Evolutionary conservation across 2,797 vertebrate species (phyloP), one percentile per base, ranked within the genome.

Genomic region (Ibycter americanus): DNA sequence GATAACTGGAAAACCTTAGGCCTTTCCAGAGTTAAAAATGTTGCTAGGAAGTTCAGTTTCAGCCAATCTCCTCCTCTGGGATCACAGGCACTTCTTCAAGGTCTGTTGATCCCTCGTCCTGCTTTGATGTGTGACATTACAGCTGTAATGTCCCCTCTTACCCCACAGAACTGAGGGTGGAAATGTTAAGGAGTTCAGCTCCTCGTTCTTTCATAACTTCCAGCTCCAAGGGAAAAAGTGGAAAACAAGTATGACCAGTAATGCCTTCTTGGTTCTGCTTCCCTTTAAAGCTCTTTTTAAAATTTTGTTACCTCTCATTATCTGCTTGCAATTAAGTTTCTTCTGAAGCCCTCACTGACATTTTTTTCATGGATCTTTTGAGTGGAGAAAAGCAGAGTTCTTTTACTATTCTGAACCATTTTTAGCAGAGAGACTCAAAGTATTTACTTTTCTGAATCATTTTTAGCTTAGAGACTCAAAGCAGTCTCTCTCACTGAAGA

Each of bases 291-390:
- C 1, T 47, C 3, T 54, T 54, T 46, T 51, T 3, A 0, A 15
- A 17, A 3, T 0, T 4, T 4, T 56, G 52, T 31, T 5, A 15
- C 10, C 12, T 65, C 15, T 68, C 63, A 34, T 1, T 54, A 29
- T 52, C 32, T 56, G 4, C 9, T 44, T 79, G 55, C 22, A 76
- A 73, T 78, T 52, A 88, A 63, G 5, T 5, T 83, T 12, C 51
- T 82, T 92, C 54, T 71, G 72, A 74, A 88, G 70, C 19, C 23
- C 23, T 67, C 26, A 38, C 23, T 34, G 15, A n/a, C 19, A 21
- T 23, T 62, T 95, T 95, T 71, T 83, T 68, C 23, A 14, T 17
- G 10, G 32, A 20, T 44, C 51, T 72, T 86, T 59, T 68, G 40
- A 66, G 23, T n/a, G n/a, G 58, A 88, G 23, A 87, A 63, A 55